Conservation (phyloP, 1,140 invertebrate species). For the Pseudomyrmex sp. region DNA sequence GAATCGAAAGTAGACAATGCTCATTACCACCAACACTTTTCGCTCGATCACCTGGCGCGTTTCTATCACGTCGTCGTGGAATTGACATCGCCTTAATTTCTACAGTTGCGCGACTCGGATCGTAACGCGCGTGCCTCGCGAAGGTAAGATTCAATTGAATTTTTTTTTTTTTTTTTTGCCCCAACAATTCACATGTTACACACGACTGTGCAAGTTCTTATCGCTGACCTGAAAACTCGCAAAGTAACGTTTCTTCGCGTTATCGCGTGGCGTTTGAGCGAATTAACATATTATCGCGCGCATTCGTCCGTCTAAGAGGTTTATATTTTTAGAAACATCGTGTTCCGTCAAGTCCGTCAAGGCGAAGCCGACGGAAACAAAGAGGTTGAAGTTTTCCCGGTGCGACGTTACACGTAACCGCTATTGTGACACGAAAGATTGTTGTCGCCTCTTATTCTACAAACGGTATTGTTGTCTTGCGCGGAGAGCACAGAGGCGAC, state of each 20-base stretch:
- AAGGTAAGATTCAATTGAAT: background rate
- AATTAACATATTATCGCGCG: constrained; percentile 47
- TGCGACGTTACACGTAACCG: constrained; percentile 9
- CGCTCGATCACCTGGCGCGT: background rate
- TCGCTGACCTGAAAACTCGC: background rate
- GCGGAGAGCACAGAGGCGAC: constrained; percentile 19
- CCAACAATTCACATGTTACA: background rate
- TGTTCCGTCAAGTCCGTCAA: constrained; percentile 27
- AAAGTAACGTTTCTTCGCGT: background rate
- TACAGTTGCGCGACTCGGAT: background rate
- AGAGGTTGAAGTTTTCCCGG: constrained; percentile 33
- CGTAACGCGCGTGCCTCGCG: too few relatives aligned
- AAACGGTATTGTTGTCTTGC: constrained; percentile 54
- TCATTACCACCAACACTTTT: constrained; percentile 31
- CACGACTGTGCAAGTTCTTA: too few relatives aligned
- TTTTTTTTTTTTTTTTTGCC: background rate
- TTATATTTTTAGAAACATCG: constrained; percentile 40
- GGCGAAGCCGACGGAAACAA: constrained; percentile 17
- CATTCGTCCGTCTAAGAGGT: background rate
- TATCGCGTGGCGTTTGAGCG: constrained; percentile 23
- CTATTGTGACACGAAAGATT: constrained; percentile 55
- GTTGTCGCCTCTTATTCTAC: constrained; percentile 58
- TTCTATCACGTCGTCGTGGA: background rate
- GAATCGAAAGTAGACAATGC: constrained; percentile 14
- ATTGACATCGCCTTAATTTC: constrained; percentile 21